A percentile compares a stretch with the other conserved stretches of the same genome.
Conservation (phyloP, 1,140 invertebrate species). For the Brachionus sp. region DNA sequence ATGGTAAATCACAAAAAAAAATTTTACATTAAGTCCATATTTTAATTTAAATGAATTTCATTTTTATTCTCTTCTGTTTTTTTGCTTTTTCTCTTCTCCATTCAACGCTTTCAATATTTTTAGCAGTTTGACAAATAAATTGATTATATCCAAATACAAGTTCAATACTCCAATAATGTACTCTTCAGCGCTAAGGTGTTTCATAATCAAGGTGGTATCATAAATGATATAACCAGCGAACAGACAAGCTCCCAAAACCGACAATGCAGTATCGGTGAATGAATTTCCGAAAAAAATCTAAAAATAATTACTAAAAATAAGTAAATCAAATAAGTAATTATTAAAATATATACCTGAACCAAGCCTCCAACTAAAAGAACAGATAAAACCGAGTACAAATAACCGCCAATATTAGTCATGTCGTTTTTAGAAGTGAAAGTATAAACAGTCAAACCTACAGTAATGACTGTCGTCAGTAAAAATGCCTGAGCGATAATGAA, state of each 20-base stretch:
- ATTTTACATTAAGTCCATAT: neutral
- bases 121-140: slow-evolving; percentile 82
- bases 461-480: slow-evolving; percentile 70
- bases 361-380: slow-evolving; percentile 69
- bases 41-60: neutral
- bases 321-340: too few relatives aligned
- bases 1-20: neutral
- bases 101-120: slow-evolving; percentile 56
- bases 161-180: slow-evolving; percentile 90
- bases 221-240: slow-evolving; percentile 71
- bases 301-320: slow-evolving; percentile 17
- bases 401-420: slow-evolving; percentile 71
- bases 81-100: neutral
- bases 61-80: slow-evolving; percentile 1
- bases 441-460: slow-evolving; percentile 69
- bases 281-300: slow-evolving; percentile 70
- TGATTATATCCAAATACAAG: slow-evolving; percentile 82
- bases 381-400: slow-evolving; percentile 69
- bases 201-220: slow-evolving; percentile 91
- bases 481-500: slow-evolving; percentile 71
- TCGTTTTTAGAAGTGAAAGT: slow-evolving; percentile 77
- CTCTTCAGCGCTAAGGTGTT: slow-evolving; percentile 85
- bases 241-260: slow-evolving; percentile 58
- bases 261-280: slow-evolving; percentile 67
- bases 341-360: slow-evolving; percentile 60